Evolutionary conservation across 1,140 invertebrate genomes (phyloP), one percentile per base, ranked within the genome.

Genomic region (Drosophila jambulina): DNA sequence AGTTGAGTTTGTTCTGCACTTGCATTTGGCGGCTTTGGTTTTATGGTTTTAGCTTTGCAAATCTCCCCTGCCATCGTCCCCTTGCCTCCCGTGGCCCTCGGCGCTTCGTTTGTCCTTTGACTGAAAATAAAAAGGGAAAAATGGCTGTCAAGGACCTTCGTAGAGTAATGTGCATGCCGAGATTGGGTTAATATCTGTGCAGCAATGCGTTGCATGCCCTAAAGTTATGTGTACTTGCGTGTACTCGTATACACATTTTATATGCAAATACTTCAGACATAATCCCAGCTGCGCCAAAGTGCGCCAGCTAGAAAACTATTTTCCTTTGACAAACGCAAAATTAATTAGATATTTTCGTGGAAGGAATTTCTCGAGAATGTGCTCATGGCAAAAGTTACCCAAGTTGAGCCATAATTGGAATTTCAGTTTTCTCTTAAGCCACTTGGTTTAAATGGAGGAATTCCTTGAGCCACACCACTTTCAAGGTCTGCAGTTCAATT

Each of bases 291-390:
- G 43, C 21, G 45, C 62, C 23, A 71, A 58, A 58, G 54, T 69
- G 48, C 62, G 64, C 40, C 42, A 43, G 42, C 45, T 10, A 27
- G 19, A 60, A 49, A 78, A 78, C 64, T 78, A 78, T 78, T 78
- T 78, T n/a, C 49, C 76, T 78, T 78, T 78, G 75, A 78, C 65
- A 71, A 78, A 78, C 38, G 27, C 27, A 62, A 78, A 78, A 70
- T 78, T 78, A 78, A 78, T 78, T 78, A 78, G 49, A 78, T 70
- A 78, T 78, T 78, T 77, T 69, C 23, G 54, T 29, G 29, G 19
- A 54, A n/a, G 49, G 43, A 49, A 56, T 69, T 32, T 60, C 29
- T 49, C 19, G 51, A 68, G 67, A 54, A 68, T 46, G 51, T 67
- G 32, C 10, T 32, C 60, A 48, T 40, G 27, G 45, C 34, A 34